Base-by-base conservation (phyloP, 2,888 invertebrate genomes). In the Villa cingulata region DNA sequence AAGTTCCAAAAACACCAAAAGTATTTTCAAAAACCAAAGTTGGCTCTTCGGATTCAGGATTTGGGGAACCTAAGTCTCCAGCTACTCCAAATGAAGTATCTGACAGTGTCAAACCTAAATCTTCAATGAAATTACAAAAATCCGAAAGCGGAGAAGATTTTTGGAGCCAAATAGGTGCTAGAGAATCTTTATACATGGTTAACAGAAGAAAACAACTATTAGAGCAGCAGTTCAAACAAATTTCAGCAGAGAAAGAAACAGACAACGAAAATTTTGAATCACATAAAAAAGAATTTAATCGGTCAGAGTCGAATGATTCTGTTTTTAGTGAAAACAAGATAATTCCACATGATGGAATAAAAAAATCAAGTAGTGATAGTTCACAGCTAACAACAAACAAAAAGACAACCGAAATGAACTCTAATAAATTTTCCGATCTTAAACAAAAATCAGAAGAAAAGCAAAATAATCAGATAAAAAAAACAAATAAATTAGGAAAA, bases 111-210 rank as follows among this genome's bases (percentile, higher is more conserved):
- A 52, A 51, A 41, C 43, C 52, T 12, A 52, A 50, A 40, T 42
- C 48, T 20, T 43, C 45, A 14, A 15, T 9, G 5, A 29, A 54
- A 1, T 3, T 65, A 14, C 58, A 61, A 36, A 64, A 60, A 50
- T 65, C 67, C 2, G 66, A 66, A 2, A 67, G 65, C 46, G 63
- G 62, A 3, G 66, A 68, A 48, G 77, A 80, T 59, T 81, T 81
- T 66, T 81, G 81, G 81, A 73, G 74, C 23, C 73, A 72, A 65
- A 77, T 81, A 51, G 80, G 77, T 5, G 74, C 76, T 54, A 67
- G 81, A 50, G 81, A 81, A 65, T 78, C 79, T n/a, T 65, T 79
- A 38, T 77, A 78, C 58, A 72, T 77, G 59, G 65, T 66, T 45
- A 73, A 75, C 57, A 72, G 78, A 51, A 76, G 74, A 58, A 70